Evolutionary conservation across 2,888 invertebrate species (phyloP), one percentile per base, ranked within the genome.

Genomic region (Rosalia funebris): DNA sequence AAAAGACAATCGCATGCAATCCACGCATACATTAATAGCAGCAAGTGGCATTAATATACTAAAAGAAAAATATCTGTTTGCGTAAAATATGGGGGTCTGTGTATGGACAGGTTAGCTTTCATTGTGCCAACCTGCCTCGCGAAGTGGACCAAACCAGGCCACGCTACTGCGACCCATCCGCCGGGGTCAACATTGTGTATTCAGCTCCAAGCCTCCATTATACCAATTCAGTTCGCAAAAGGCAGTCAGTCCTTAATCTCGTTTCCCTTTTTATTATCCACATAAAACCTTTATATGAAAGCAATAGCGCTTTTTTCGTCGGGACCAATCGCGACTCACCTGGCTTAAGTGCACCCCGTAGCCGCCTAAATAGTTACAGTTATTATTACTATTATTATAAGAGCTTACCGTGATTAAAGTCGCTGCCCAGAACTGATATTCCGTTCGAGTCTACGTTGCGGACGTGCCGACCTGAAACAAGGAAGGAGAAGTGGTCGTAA

Each of bases 361-460:
- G 39, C 11, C 25, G 15, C 12, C 54, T 56, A 60, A 68, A 63
- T 52, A 66, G 71, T 75, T 72, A 73, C 68, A 63, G 75, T 74
- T 76, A 74, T 73, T 70, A 71, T 62, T 63, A 60, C 32, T 36
- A 39, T 46, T 55, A 32, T 34, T 71, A 71, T 63, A 73, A 76
- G 70, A 71, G 76, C 82, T 78, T 76, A 82, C 82, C 82, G 71
- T 79, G 81, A 79, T 80, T 82, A 79, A 81, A 81, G 75, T 82
- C 81, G 66, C 78, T 81, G 50, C 73, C 72, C 56, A 80, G 72
- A 58, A 79, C 77, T 65, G 81, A 78, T 74, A 82, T 79, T 62
- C 81, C 80, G 72, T 81, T 82, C 57, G 81, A 75, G 68, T 81
- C 82, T 60, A 78, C 75, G 72, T 82, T 81, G 62, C 82, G 75